These are phyloP conservation scores for Elgonia sp. DNA, from an alignment of 2,888 invertebrate genomes.

Conservation along the genomic window DNA sequence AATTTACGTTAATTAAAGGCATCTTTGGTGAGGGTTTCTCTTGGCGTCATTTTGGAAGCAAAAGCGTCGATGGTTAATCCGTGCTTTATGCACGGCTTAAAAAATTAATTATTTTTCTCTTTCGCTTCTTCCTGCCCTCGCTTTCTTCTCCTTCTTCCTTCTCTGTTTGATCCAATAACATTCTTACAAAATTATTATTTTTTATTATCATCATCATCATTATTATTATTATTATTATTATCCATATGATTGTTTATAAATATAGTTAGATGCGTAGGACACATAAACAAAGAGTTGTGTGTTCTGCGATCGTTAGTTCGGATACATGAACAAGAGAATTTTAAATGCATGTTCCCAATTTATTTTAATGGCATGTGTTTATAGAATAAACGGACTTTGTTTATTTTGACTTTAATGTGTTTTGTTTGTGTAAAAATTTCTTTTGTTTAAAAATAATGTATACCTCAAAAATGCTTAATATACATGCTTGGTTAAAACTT, in stretches of 20 bases:
- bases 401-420: not conserved
- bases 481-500: too few species aligned
- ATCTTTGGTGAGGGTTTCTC: conserved; percentile 80
- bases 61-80: conserved; percentile 77
- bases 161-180: conserved; percentile 66
- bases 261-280: conserved; percentile 10
- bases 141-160: conserved; percentile 41
- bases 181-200: conserved; percentile 41
- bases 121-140: conserved; percentile 58
- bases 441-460: not conserved
- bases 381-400: not conserved
- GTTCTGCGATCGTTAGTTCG: not conserved
- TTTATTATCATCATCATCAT: conserved; percentile 51
- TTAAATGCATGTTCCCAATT: not conserved
- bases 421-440: not conserved
- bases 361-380: not conserved
- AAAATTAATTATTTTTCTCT: conserved; percentile 77
- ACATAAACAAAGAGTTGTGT: conserved; percentile 6
- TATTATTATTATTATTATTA: conserved; percentile 42
- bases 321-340: not conserved
- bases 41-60: conserved; percentile 78
- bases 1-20: conserved; percentile 85
- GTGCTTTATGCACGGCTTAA: conserved; percentile 77
- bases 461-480: not conserved
- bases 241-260: conserved; percentile 45